These are phyloP conservation scores for Paedocypris micromegethes DNA, from an alignment of 2,797 vertebrate genomes.

Conservation along the genomic window DNA sequence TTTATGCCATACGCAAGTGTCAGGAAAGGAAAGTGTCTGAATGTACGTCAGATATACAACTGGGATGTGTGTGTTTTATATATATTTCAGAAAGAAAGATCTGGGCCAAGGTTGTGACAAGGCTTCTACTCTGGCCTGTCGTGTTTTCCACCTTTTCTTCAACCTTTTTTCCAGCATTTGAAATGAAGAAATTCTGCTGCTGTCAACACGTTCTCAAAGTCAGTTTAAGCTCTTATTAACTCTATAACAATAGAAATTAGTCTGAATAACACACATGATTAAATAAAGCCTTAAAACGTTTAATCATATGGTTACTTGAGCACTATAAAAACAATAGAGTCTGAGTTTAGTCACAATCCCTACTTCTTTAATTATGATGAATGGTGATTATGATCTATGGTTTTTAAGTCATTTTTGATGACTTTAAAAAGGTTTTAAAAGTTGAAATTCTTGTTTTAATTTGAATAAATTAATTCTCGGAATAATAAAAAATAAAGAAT, in stretches of 20 bases:
- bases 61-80: conserved; percentile 22
- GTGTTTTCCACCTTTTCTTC: conserved; percentile 50
- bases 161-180: conserved; percentile 1
- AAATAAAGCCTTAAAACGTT: too few species aligned
- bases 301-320: too few species aligned
- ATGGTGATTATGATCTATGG: too few species aligned
- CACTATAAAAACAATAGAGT: too few species aligned
- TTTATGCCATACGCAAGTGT: conserved; percentile 19
- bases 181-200: conserved; percentile 52
- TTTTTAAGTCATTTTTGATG: too few species aligned
- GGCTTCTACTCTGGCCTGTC: conserved; percentile 55
- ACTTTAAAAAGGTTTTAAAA: too few species aligned
- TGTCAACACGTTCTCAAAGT: conserved; percentile 54
- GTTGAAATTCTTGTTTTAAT: too few species aligned
- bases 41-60: conserved; percentile 32
- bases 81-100: conserved; percentile 36
- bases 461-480: too few species aligned
- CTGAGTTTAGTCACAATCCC: too few species aligned
- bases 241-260: conserved; percentile 43
- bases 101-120: conserved; percentile 63
- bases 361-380: too few species aligned
- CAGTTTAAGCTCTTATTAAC: conserved; percentile 48
- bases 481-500: too few species aligned
- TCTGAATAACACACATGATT: too few species aligned
- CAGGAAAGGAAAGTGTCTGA: conserved; percentile 4